Evolutionary conservation across 2,797 vertebrate genomes (phyloP).

Genomic region (Agapornis canus): DNA sequence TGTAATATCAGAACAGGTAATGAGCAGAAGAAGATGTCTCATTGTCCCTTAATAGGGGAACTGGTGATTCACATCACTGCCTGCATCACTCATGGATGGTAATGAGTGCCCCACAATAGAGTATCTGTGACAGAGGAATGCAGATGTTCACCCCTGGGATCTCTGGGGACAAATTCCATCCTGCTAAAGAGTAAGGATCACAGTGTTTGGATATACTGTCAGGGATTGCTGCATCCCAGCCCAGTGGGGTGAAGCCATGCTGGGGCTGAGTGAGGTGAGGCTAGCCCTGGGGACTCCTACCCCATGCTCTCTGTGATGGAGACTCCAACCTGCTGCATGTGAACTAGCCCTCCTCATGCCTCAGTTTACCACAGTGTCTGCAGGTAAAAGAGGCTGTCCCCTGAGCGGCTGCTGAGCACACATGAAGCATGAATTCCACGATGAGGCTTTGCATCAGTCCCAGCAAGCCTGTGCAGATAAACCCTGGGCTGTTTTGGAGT

Average conservation of each 20-base stretch:
- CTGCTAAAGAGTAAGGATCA: rapidly evolving
- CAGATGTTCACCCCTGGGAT: neutral
- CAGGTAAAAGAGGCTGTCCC: neutral
- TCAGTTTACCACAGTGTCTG: neutral
- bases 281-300: neutral
- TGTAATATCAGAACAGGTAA: neutral
- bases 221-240: neutral
- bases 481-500: neutral
- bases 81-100: neutral
- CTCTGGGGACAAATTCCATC: neutral
- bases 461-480: neutral
- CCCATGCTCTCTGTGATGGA: neutral
- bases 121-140: neutral
- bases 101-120: rapidly evolving
- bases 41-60: neutral
- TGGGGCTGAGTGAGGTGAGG: neutral
- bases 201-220: neutral
- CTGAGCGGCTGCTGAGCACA: neutral
- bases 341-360: neutral
- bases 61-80: neutral
- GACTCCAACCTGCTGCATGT: neutral
- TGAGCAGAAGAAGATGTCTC: neutral
- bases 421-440: rapidly evolving
- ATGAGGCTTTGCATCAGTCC: rapidly evolving
- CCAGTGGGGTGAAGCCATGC: rapidly evolving